Conservation (phyloP, 1,140 invertebrate genomes). For the Meteorus sp. region DNA sequence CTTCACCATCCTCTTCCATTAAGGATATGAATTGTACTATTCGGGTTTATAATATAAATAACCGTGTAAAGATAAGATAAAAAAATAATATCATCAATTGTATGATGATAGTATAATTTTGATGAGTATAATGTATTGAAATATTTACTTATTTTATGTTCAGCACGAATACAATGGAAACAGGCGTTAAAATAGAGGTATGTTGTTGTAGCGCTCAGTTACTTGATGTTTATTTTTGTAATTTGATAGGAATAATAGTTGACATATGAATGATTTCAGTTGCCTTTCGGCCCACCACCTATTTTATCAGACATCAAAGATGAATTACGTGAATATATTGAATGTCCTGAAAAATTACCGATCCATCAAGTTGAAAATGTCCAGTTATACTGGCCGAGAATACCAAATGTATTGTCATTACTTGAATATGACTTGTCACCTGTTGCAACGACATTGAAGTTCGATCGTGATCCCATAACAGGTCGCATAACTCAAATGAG, state of each 20-base stretch:
- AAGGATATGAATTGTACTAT: too few relatives aligned
- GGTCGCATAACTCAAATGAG: conserved; percentile 70
- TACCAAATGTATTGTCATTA: conserved; percentile 58
- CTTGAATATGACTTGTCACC: conserved; percentile 58
- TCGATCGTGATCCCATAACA: conserved; percentile 71
- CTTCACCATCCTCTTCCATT: too few relatives aligned
- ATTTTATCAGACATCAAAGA: conserved; percentile 62
- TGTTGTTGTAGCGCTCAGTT: too few relatives aligned
- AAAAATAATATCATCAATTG: too few relatives aligned
- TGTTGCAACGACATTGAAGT: conserved; percentile 60
- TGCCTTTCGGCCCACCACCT: conserved; percentile 62
- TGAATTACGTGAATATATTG: conserved; percentile 64
- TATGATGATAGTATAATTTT: too few relatives aligned
- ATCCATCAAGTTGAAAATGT: conserved; percentile 65
- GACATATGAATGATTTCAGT: conserved; percentile 29
- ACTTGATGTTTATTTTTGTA: too few relatives aligned
- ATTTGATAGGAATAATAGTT: too few relatives aligned
- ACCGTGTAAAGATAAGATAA: too few relatives aligned
- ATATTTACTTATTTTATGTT: too few relatives aligned
- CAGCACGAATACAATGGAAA: conserved; percentile 3
- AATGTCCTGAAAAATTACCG: conserved; percentile 64
- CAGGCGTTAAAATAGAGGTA: too few relatives aligned
- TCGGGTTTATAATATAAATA: too few relatives aligned
- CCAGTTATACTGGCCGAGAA: conserved; percentile 64
- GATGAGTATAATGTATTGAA: too few relatives aligned